These are phyloP conservation scores for Campylomormyrus tamandua DNA, from an alignment of 2,113 vertebrate species.

Conservation along the genomic window DNA sequence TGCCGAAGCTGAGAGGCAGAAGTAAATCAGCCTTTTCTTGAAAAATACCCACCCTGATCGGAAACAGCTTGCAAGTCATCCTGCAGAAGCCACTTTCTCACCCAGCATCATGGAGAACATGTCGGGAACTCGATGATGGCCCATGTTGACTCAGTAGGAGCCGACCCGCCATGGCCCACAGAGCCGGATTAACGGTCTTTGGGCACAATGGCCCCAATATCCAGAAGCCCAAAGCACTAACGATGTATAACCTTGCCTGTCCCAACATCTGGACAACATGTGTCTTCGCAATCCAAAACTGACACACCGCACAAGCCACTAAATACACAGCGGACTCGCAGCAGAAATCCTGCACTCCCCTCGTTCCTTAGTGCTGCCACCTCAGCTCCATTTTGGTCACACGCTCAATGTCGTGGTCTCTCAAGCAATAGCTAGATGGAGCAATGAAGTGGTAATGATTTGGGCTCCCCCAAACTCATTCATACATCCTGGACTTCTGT, in stretches of 20 bases:
- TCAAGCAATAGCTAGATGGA: not conserved
- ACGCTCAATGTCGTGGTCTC: not conserved
- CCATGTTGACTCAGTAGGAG: not conserved
- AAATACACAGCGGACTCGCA: not conserved
- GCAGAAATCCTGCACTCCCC: not conserved
- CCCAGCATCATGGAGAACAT: not conserved
- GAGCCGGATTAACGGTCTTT: not conserved
- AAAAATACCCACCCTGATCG: not conserved
- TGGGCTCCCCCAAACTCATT: not conserved
- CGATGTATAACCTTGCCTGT: not conserved
- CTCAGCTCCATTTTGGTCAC: not conserved
- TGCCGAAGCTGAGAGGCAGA: not conserved
- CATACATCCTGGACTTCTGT: not conserved
- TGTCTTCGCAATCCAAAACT: not conserved
- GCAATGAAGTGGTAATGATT: not conserved
- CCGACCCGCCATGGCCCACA: not conserved
- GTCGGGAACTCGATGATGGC: not conserved
- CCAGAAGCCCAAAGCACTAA: not conserved
- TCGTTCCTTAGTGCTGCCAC: not conserved
- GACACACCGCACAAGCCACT: not conserved
- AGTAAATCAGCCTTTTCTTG: not conserved
- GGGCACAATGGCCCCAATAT: not conserved
- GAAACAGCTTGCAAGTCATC: not conserved
- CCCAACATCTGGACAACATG: not conserved
- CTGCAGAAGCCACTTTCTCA: not conserved